Conservation (phyloP, 1,140 invertebrate species). For the Druon quercuslanigerum region DNA sequence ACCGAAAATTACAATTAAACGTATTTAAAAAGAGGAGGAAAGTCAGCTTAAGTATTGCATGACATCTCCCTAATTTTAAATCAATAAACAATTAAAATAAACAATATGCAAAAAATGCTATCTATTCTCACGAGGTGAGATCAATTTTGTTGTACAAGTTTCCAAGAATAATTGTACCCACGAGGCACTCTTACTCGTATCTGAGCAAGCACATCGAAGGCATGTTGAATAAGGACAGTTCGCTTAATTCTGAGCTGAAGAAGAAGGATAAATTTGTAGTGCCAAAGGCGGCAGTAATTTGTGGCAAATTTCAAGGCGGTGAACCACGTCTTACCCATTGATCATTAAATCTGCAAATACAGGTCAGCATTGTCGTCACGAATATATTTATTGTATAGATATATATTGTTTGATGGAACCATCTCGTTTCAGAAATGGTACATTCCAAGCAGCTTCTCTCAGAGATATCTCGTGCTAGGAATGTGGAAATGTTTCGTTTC, state of each 20-base stretch:
- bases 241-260: conserved; percentile 35
- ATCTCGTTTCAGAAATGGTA: no score
- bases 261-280: conserved; percentile 35
- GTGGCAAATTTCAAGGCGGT: conserved; percentile 33
- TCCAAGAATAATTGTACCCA: conserved; percentile 35
- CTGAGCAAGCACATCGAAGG: conserved; percentile 20
- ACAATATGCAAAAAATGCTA: background rate
- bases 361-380: conserved; percentile 20
- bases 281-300: conserved; percentile 39
- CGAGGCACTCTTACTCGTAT: conserved; percentile 37
- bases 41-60: no score
- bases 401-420: no score
- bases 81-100: background rate
- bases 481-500: no score
- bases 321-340: conserved; percentile 32
- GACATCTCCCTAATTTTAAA: background rate
- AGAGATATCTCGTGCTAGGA: no score
- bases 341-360: conserved; percentile 41
- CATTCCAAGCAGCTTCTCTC: no score
- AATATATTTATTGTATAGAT: no score
- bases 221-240: conserved; percentile 37
- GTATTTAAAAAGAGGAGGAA: no score
- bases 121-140: conserved; percentile 30
- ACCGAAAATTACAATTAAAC: no score
- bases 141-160: conserved; percentile 41